phyloP scores from a whole-genome alignment of 2,888 invertebrate genomes.

The Steinernema carpocapsae region DNA sequence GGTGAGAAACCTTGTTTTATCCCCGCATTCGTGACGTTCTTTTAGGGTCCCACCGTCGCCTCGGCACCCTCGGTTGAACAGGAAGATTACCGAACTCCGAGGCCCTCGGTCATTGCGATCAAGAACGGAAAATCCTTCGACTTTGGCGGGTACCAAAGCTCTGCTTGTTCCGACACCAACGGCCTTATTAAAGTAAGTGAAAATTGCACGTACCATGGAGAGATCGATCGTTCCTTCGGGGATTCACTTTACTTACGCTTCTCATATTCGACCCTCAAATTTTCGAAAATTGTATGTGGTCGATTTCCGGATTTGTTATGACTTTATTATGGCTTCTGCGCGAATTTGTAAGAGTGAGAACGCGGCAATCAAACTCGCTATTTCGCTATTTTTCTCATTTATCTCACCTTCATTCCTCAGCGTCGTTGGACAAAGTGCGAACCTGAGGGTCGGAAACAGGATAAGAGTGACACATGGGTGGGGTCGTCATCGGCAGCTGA shows the following conservation, averaged over 20 bases:
- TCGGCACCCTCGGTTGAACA: conserved; percentile 68
- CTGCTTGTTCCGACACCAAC: conserved; percentile 60
- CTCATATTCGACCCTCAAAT: background rate
- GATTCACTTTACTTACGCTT: conserved; percentile 1
- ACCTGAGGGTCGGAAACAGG: too few species aligned
- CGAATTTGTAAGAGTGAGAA: too few species aligned
- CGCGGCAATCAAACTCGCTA: too few species aligned
- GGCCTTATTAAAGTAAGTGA: conserved; percentile 64
- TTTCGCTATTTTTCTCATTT: too few species aligned
- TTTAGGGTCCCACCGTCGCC: conserved; percentile 67
- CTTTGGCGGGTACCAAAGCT: conserved; percentile 54
- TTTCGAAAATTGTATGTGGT: background rate
- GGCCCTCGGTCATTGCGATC: conserved; percentile 59
- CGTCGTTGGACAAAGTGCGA: too few species aligned
- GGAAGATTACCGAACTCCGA: conserved; percentile 67
- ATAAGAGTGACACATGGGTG: too few species aligned
- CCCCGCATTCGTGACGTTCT: background rate
- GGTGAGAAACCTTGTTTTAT: conserved; percentile 37
- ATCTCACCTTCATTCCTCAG: background rate
- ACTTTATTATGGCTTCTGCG: too few species aligned
- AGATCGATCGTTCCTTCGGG: background rate
- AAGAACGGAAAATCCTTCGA: conserved; percentile 67
- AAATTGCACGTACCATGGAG: conserved; percentile 13
- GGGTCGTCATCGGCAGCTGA: background rate
- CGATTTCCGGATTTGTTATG: background rate